A percentile compares a stretch with the other conserved stretches of the same genome.
phyloP scores from a whole-genome alignment of 2,797 vertebrate species.

The Crenichthys baileyi region DNA sequence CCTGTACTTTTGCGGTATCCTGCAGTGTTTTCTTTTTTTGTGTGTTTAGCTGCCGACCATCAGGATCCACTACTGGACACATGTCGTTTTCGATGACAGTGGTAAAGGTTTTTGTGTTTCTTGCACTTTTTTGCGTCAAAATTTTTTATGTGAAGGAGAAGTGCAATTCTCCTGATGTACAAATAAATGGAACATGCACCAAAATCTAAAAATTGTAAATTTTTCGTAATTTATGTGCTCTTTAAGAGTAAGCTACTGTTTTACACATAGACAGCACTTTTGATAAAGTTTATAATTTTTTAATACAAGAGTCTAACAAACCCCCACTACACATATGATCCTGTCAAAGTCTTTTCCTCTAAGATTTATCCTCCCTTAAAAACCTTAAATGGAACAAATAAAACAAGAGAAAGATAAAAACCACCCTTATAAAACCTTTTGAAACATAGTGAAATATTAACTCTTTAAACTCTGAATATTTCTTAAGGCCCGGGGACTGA shows the following conservation, averaged over 20 bases:
- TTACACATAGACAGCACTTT: background rate
- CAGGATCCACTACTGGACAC: background rate
- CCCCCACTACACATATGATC: background rate
- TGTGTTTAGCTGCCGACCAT: background rate
- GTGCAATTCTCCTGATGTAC: background rate
- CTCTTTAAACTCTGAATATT: slow-evolving; percentile 10
- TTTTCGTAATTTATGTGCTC: background rate
- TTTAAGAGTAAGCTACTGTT: background rate
- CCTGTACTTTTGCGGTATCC: background rate
- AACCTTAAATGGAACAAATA: background rate
- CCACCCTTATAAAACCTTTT: slow-evolving; percentile 7
- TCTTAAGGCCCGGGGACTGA: slow-evolving; percentile 16
- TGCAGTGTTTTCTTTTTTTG: background rate
- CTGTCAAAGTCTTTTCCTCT: background rate
- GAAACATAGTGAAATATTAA: slow-evolving; percentile 39
- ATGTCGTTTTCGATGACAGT: background rate
- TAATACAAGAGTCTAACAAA: background rate
- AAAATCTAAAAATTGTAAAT: background rate
- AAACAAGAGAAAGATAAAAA: slow-evolving; percentile 12
- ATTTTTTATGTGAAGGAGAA: background rate
- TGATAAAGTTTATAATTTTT: background rate
- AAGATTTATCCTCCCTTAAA: background rate
- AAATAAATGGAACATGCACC: background rate
- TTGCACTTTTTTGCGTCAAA: background rate
- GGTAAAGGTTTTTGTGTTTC: background rate